Base-by-base conservation (phyloP, 2,888 invertebrate species). In the Myopa tessellatipennis region DNA sequence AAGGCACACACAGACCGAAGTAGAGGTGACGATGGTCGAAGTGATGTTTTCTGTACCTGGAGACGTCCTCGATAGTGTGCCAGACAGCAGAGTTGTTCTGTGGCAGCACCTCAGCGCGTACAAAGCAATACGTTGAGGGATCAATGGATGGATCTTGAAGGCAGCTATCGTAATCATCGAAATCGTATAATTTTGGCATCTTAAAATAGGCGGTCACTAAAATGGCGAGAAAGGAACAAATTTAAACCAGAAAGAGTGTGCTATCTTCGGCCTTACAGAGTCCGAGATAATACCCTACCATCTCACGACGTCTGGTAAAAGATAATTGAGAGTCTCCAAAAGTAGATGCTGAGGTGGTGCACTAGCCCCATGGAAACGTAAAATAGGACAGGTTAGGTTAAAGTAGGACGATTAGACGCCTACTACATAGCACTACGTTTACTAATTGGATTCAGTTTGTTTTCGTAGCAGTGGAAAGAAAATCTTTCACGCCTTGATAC, bases 121-220 rank as follows among this genome's bases (percentile, higher is more conserved):
- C 87, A 81, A 87, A 86, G 81, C 87, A 87, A 82, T 87, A 87
- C 58, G 83, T 82, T n/a, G 85, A 83, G 10, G 34, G 6, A 14
- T 34, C 16, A 4, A 63, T 63, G 34, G 34, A 36, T 36, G 61
- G 34, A 74, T 88, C 85, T 76, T 86, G 84, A 26, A 89, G 83
- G 81, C 89, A 89, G 10, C 83, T 84, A 81, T 89, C 89, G 40
- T 88, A 89, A 80, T 88, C 87, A 79, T 89, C 89, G 73, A 88
- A 83, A 61, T 84, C 82, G 74, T 86, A 86, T 4, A 89, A 80
- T n/a, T 82, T 83, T 50, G 89, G 89, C 89, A 89, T 89, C 84
- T 86, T 83, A 67, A 86, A 87, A 80, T 88, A 89, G 76, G 85
- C 85, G 63, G 89, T 87, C 87, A 88, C 88, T 88, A 78, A 77